Percentiles rank a stretch among this genome's conserved stretches.
Evolutionary conservation across 2,113 vertebrate species (phyloP).

Genomic region (Centropristis striata): DNA sequence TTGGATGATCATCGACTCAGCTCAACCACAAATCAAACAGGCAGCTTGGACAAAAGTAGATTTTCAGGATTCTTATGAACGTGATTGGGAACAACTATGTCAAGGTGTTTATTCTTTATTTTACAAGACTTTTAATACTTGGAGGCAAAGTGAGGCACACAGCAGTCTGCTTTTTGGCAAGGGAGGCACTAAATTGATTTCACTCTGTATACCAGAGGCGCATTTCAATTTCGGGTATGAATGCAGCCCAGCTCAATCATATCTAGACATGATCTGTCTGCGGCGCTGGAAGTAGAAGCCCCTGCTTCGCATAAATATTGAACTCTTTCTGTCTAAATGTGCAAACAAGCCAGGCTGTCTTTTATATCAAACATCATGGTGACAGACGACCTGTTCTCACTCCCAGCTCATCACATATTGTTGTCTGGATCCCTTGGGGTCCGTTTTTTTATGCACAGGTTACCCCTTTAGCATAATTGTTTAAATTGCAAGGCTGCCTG

Average conservation of each 20-base stretch:
- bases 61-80: conserved; percentile 3
- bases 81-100: conserved; percentile 14
- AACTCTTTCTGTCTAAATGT: conserved; percentile 17
- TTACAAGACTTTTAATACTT: conserved; percentile 37
- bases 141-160: conserved; percentile 23
- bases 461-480: too few species aligned
- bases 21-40: conserved; percentile 41
- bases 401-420: too few species aligned
- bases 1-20: background rate
- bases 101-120: conserved; percentile 41
- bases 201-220: conserved; percentile 42
- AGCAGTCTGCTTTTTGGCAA: conserved; percentile 40
- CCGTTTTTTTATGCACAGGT: too few species aligned
- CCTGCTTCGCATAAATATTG: conserved; percentile 20
- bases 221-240: conserved; percentile 57
- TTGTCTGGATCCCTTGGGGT: too few species aligned
- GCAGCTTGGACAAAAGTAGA: conserved; percentile 53
- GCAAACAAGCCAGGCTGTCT: conserved; percentile 19
- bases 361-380: background rate
- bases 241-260: conserved; percentile 52
- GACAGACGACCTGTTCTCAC: background rate
- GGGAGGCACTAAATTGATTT: conserved; percentile 53
- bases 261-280: conserved; percentile 51
- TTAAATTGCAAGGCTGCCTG: too few species aligned
- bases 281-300: conserved; percentile 31